Evolutionary conservation across 2,888 invertebrate species (phyloP).

Genomic region (Drosophila rubida): DNA sequence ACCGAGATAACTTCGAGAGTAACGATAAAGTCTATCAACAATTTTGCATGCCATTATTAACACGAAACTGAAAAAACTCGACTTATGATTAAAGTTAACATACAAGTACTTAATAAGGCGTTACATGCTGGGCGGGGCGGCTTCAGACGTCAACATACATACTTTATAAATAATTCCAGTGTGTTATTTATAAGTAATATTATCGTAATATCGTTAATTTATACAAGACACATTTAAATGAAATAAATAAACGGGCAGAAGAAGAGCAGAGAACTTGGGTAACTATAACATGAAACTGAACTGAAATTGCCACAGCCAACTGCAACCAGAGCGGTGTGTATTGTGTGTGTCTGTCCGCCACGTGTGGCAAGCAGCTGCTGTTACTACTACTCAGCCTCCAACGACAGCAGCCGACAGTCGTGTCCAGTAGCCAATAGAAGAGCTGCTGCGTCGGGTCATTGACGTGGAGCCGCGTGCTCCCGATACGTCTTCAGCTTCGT

Average conservation of each 20-base stretch:
- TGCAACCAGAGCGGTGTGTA: slow-evolving; percentile 11
- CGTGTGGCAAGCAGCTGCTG: slow-evolving; percentile 28
- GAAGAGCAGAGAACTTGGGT: slow-evolving; percentile 34
- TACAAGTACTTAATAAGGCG: slow-evolving; percentile 52
- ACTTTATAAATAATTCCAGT: slow-evolving; percentile 39
- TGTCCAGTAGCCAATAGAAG: slow-evolving; percentile 17
- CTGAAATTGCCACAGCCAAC: slow-evolving; percentile 29
- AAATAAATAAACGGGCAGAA: slow-evolving; percentile 57
- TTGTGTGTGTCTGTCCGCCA: slow-evolving; percentile 15
- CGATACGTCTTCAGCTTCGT: slow-evolving; percentile 85
- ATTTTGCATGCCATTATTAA: slow-evolving; percentile 35
- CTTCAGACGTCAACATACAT: slow-evolving; percentile 33
- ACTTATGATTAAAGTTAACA: slow-evolving; percentile 50
- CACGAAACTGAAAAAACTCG: slow-evolving; percentile 36
- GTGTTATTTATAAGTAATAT: slow-evolving; percentile 35
- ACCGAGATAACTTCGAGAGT: slow-evolving; percentile 8
- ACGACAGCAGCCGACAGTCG: slow-evolving; percentile 15
- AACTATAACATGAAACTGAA: slow-evolving; percentile 55
- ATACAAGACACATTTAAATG: slow-evolving; percentile 64
- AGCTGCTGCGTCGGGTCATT: slow-evolving; percentile 77
- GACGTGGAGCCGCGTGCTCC: slow-evolving; percentile 83
- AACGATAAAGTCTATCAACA: slow-evolving; percentile 32
- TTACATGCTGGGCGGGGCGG: slow-evolving; percentile 45
- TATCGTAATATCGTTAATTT: slow-evolving; percentile 55
- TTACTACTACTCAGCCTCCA: slow-evolving; percentile 43